Percentiles rank a stretch among this genome's conserved stretches.
These are phyloP conservation scores for Tachysurus vachellii DNA, from an alignment of 2,113 vertebrate genomes.

Conservation along the genomic window DNA sequence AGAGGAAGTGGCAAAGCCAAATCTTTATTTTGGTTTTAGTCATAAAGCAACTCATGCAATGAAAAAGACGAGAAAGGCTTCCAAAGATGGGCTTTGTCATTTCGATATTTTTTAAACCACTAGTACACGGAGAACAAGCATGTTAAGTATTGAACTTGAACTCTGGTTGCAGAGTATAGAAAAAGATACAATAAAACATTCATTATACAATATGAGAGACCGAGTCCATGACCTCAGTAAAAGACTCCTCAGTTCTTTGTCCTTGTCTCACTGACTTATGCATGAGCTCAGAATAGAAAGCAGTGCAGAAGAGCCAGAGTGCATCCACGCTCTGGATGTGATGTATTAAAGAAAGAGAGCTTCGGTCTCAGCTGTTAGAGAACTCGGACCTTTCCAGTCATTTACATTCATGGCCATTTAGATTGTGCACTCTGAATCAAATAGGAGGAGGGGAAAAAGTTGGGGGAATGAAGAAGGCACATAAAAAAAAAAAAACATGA, in stretches of 20 bases:
- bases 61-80: neutral
- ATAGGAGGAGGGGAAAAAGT: conserved; percentile 35
- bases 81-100: neutral
- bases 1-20: neutral
- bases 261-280: conserved; percentile 36
- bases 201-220: conserved; percentile 19
- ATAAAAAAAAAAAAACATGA: conserved; percentile 29
- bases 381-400: conserved; percentile 42
- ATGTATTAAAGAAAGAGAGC: conserved; percentile 35
- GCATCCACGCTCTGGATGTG: conserved; percentile 19
- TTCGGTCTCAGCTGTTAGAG: conserved; percentile 32
- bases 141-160: conserved; percentile 12
- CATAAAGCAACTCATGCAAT: neutral
- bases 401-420: conserved; percentile 59
- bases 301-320: conserved; percentile 23
- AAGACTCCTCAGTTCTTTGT: conserved; percentile 36
- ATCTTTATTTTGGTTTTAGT: neutral
- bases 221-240: conserved; percentile 41
- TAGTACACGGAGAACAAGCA: neutral
- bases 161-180: conserved; percentile 16
- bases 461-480: conserved; percentile 26
- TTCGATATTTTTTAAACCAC: neutral
- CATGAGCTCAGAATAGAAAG: conserved; percentile 39
- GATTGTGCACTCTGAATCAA: conserved; percentile 50
- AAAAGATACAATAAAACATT: conserved; percentile 41